Evolutionary conservation across 1,140 invertebrate species (phyloP).

Genomic region (Nephila pilipes): DNA sequence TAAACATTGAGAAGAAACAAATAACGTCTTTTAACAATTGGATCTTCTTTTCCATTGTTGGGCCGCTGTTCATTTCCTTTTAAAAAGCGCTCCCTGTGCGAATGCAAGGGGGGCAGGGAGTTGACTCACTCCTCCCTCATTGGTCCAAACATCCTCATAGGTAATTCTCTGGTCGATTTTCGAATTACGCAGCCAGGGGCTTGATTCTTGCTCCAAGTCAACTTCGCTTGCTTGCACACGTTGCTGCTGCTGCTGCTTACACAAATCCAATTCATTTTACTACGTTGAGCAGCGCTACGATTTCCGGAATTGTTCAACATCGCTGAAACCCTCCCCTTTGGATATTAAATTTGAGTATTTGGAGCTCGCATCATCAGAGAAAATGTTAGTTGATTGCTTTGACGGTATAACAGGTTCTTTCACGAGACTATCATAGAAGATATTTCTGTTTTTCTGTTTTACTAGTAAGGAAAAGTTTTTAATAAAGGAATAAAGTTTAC

Average conservation of each 20-base stretch:
- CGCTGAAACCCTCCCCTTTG: slow-evolving; percentile 8
- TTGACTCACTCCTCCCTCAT: slow-evolving; percentile 10
- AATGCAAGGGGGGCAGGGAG: background rate
- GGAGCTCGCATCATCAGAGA: slow-evolving; percentile 41
- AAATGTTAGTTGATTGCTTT: slow-evolving; percentile 33
- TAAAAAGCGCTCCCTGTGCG: slow-evolving; percentile 3
- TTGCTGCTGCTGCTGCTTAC: slow-evolving; percentile 7
- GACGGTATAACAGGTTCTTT: slow-evolving; percentile 14
- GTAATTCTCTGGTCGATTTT: slow-evolving; percentile 54
- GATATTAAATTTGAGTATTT: slow-evolving; percentile 52
- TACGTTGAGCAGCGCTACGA: slow-evolving; percentile 48
- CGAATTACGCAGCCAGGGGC: slow-evolving; percentile 31
- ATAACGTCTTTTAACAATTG: slow-evolving; percentile 28
- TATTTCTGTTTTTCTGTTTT: background rate
- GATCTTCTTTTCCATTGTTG: slow-evolving; percentile 13
- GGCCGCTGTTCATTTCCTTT: slow-evolving; percentile 15
- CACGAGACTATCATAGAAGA: background rate
- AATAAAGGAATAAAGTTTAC: background rate
- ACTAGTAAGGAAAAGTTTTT: background rate
- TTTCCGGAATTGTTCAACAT: slow-evolving; percentile 45
- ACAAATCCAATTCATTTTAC: slow-evolving; percentile 64
- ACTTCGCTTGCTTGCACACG: slow-evolving; percentile 40
- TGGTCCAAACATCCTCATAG: slow-evolving; percentile 40
- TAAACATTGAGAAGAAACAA: slow-evolving; percentile 1
- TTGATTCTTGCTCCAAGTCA: slow-evolving; percentile 28